Evolutionary conservation across 2,113 vertebrate genomes (phyloP).

Genomic region (Tragelaphus scriptus): DNA sequence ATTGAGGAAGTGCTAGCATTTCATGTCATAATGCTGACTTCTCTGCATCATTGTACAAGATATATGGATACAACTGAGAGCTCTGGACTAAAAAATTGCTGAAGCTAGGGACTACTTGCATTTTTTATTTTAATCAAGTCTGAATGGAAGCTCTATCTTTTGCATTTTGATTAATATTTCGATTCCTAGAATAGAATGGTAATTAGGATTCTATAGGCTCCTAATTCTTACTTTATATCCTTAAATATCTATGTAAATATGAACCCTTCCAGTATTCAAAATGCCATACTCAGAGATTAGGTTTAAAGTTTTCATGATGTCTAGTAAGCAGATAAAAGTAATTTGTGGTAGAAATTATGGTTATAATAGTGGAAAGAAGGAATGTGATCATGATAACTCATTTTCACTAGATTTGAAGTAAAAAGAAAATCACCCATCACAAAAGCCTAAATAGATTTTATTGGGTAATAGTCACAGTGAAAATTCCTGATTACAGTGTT

Average conservation of each 20-base stretch:
- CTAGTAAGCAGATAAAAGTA: background rate
- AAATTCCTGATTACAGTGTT: background rate
- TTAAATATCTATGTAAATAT: background rate
- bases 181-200: background rate
- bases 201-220: background rate
- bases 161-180: background rate
- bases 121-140: background rate
- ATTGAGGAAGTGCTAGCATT: background rate
- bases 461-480: background rate
- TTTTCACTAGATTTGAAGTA: background rate
- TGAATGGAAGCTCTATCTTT: background rate
- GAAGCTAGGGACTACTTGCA: background rate
- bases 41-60: background rate
- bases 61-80: background rate
- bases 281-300: background rate
- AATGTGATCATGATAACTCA: background rate
- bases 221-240: background rate
- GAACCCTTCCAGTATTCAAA: background rate
- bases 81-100: background rate
- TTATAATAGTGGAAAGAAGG: background rate
- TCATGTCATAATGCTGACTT: background rate
- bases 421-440: background rate
- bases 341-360: background rate
- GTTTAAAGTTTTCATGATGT: constrained; percentile 1
- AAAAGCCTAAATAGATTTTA: constrained; percentile 11